These are phyloP conservation scores for Cabera pusaria DNA, from an alignment of 2,888 invertebrate genomes.

Conservation along the genomic window DNA sequence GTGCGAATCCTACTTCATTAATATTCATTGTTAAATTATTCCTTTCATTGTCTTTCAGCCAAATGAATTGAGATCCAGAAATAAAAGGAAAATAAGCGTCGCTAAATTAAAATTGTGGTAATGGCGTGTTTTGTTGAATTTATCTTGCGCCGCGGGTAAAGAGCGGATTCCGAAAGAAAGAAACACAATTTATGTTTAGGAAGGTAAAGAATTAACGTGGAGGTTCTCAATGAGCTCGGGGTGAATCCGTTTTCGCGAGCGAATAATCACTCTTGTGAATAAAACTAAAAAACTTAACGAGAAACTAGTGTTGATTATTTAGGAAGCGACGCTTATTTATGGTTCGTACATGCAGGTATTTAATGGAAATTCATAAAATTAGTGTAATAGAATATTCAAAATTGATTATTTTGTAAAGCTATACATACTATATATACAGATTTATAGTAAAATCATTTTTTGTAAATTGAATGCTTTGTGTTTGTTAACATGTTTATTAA, in stretches of 20 bases:
- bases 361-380: no score
- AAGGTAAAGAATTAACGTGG: slow-evolving; percentile 33
- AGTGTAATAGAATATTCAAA: no score
- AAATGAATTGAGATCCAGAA: slow-evolving; percentile 60
- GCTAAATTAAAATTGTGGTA: slow-evolving; percentile 50
- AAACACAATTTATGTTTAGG: slow-evolving; percentile 34
- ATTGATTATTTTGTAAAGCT: no score
- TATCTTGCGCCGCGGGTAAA: slow-evolving; percentile 28
- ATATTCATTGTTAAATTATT: slow-evolving; percentile 76
- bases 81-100: slow-evolving; percentile 55
- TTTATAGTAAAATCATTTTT: no score
- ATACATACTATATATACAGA: no score
- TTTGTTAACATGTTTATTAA: no score
- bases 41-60: slow-evolving; percentile 65
- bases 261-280: slow-evolving; percentile 37
- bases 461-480: no score
- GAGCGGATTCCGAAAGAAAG: slow-evolving; percentile 25
- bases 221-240: slow-evolving; percentile 11
- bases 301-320: slow-evolving; percentile 21
- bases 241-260: slow-evolving; percentile 10
- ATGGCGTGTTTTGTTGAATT: slow-evolving; percentile 42
- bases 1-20: slow-evolving; percentile 69
- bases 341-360: not conserved
- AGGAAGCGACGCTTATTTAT: slow-evolving; percentile 8
- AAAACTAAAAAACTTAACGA: slow-evolving; percentile 30